Evolutionary conservation across 2,797 vertebrate species (phyloP).

Genomic region (Tapera naevia): DNA sequence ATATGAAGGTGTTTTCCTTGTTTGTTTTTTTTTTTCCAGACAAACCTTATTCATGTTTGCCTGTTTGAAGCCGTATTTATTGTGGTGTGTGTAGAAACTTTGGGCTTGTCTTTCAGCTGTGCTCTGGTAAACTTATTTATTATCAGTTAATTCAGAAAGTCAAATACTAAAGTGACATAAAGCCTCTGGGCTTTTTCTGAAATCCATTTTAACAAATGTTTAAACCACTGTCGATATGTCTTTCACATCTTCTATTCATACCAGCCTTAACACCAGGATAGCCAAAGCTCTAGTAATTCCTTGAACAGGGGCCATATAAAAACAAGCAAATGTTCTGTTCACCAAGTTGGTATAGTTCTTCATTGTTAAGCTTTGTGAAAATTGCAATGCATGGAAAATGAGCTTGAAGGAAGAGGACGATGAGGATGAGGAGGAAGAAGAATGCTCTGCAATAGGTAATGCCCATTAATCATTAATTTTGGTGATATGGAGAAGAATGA

Average conservation of each 20-base stretch:
- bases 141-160: not conserved
- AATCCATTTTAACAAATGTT: not conserved
- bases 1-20: not conserved
- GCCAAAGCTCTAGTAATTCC: not conserved
- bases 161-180: not conserved
- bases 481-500: not conserved
- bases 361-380: not conserved
- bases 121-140: not conserved
- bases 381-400: not conserved
- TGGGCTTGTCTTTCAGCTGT: not conserved
- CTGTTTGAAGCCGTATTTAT: not conserved
- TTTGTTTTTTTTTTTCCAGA: not conserved
- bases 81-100: not conserved
- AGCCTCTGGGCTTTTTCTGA: not conserved
- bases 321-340: not conserved
- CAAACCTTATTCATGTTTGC: not conserved
- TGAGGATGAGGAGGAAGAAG: not conserved
- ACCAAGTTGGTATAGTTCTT: not conserved
- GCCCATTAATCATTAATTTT: not conserved
- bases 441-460: conserved; percentile 38
- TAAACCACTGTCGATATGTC: not conserved
- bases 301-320: not conserved
- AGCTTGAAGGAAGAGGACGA: not conserved
- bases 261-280: not conserved
- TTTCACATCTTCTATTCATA: not conserved